Evolutionary conservation across 1,140 invertebrate species (phyloP).

Genomic region (Drosophila yakuba): DNA sequence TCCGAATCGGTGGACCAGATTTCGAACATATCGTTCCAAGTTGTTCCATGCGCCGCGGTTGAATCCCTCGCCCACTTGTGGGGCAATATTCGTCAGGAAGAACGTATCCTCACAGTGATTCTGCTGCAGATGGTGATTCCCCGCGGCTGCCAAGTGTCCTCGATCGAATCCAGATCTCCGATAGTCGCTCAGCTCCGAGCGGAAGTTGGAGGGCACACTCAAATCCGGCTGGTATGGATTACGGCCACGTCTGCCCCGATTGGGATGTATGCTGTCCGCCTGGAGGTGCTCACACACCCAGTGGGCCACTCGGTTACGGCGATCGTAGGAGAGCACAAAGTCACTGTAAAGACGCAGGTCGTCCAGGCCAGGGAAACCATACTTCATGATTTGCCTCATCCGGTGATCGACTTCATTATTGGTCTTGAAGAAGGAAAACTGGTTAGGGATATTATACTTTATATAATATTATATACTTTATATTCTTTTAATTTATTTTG

Average conservation of each 20-base stretch:
- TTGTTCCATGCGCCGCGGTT: constrained; percentile 96
- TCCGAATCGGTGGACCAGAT: constrained; percentile 90
- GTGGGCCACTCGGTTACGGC: constrained; percentile 93
- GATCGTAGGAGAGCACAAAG: constrained; percentile 97
- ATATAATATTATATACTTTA: too few relatives aligned
- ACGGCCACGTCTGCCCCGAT: constrained; percentile 88
- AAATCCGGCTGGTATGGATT: constrained; percentile 94
- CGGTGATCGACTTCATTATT: constrained; percentile 39
- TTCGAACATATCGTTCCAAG: constrained; percentile 77
- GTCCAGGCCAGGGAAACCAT: constrained; percentile 96
- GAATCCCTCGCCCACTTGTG: constrained; percentile 98
- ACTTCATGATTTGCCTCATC: constrained; percentile 93
- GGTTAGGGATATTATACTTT: too few relatives aligned
- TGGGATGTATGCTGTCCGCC: constrained; percentile 1
- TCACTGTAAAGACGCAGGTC: constrained; percentile 95
- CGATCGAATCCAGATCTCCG: constrained; percentile 96
- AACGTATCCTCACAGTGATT: constrained; percentile 94
- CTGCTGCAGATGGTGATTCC: constrained; percentile 94
- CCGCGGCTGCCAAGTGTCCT: constrained; percentile 98
- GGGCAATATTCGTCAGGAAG: constrained; percentile 96
- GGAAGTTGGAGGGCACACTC: constrained; percentile 91
- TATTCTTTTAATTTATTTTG: not conserved
- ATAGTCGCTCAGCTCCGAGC: constrained; percentile 95
- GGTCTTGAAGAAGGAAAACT: constrained; percentile 54
- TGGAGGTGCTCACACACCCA: constrained; percentile 99